Evolutionary conservation across 1,140 invertebrate species (phyloP), one percentile per base, ranked within the genome.

Genomic region (Hestina assimilis): DNA sequence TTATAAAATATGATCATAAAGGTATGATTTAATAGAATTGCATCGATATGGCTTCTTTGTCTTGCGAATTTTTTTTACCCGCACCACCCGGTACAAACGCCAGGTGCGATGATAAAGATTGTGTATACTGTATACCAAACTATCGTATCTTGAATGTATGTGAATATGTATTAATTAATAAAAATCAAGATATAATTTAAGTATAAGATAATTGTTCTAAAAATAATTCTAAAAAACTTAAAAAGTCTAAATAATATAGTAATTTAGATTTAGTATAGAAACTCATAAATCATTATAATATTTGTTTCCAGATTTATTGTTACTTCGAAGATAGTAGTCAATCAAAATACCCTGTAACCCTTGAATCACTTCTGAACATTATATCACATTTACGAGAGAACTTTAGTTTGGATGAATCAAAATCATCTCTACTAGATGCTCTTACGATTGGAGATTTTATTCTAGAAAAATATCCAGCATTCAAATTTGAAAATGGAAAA

Each of bases 231-330:
- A n/a, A n/a, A n/a, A n/a, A n/a, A n/a, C n/a, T n/a, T n/a, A n/a
- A n/a, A n/a, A n/a, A n/a, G n/a, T n/a, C n/a, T n/a, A n/a, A n/a
- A n/a, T n/a, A n/a, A n/a, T n/a, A n/a, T n/a, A n/a, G n/a, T n/a
- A n/a, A n/a, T n/a, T n/a, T n/a, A n/a, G n/a, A n/a, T n/a, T n/a
- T 0, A 15, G 12, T 15, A 4, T 29, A 24, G 3, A 5, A 33
- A 4, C 14, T 19, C 4, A 20, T 4, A 19, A 47, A 31, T 47
- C n/a, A 20, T 29, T 31, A 20, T 47, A 20, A 38, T 46, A 31
- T 52, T 54, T 15, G 24, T 81, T 83, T 31, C n/a, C 67, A 87
- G 84, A 76, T 84, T 51, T 84, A 85, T 38, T 87, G 84, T 61
- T 85, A 82, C 51, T 82, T 75, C 52, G 70, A 66, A 35, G 69